These are phyloP conservation scores for Drosophila pachea DNA, from an alignment of 1,140 invertebrate genomes.

Conservation along the genomic window DNA sequence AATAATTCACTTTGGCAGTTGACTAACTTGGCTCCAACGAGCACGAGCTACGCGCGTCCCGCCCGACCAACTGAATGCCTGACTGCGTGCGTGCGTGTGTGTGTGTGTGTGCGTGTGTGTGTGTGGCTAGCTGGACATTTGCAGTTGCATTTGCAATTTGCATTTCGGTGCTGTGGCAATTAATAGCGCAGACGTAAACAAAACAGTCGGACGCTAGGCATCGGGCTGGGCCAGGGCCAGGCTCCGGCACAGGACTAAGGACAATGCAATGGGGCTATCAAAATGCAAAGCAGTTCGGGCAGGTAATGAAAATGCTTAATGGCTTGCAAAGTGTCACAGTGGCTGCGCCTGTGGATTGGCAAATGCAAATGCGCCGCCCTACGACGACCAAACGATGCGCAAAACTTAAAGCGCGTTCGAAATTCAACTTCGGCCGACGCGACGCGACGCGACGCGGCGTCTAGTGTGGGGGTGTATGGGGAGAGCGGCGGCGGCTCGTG, in stretches of 20 bases:
- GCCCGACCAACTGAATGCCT: neutral
- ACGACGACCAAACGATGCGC: slow-evolving; percentile 26
- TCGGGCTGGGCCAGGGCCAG: neutral
- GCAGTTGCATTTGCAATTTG: slow-evolving; percentile 75
- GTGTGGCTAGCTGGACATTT: slow-evolving; percentile 43
- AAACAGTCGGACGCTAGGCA: slow-evolving; percentile 42
- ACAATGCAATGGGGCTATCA: slow-evolving; percentile 70
- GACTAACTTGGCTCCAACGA: slow-evolving; percentile 50
- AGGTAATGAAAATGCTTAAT: slow-evolving; percentile 77
- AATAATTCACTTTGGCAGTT: slow-evolving; percentile 73
- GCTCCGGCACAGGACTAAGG: neutral
- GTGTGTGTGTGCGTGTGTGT: neutral
- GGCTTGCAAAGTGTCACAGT: slow-evolving; percentile 76
- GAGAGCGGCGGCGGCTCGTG: neutral
- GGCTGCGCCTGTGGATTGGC: slow-evolving; percentile 61
- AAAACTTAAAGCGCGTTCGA: slow-evolving; percentile 69
- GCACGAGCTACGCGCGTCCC: neutral
- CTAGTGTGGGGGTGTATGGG: no score
- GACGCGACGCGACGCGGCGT: no score
- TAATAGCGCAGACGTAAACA: slow-evolving; percentile 76
- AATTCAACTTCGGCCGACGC: slow-evolving; percentile 59
- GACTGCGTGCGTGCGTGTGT: neutral
- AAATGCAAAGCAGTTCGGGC: slow-evolving; percentile 71
- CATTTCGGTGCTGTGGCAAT: slow-evolving; percentile 71
- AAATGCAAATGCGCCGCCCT: slow-evolving; percentile 17